These are phyloP conservation scores for Arbacia lixula DNA, from an alignment of 53 echinoderm and acorn worm species.

Conservation along the genomic window DNA sequence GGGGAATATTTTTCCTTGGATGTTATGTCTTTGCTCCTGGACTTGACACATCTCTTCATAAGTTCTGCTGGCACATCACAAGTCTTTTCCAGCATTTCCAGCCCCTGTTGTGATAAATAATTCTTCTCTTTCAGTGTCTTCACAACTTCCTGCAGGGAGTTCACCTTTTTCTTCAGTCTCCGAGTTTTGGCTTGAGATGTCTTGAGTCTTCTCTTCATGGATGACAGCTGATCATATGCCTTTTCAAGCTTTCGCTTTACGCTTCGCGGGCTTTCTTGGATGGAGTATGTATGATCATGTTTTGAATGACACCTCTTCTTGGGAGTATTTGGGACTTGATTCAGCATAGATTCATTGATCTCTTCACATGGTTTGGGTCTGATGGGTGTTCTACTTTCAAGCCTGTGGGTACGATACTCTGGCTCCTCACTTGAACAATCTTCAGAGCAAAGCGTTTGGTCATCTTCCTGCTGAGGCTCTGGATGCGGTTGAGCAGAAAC, in stretches of 20 bases:
- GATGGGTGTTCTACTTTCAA: too few relatives aligned
- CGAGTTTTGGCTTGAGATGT: slow-evolving; percentile 30
- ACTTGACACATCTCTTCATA: slow-evolving; percentile 35
- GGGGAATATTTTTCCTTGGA: slow-evolving; percentile 22
- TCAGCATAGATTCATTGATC: too few relatives aligned
- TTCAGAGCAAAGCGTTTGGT: too few relatives aligned
- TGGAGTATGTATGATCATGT: too few relatives aligned
- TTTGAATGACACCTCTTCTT: too few relatives aligned
- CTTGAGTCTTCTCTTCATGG: slow-evolving; percentile 22
- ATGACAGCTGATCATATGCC: neutral
- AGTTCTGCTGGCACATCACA: slow-evolving; percentile 19
- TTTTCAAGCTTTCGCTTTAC: slow-evolving; percentile 31
- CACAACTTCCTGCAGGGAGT: slow-evolving; percentile 30
- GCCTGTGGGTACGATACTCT: too few relatives aligned
- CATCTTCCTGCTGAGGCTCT: too few relatives aligned
- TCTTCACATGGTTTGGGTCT: too few relatives aligned
- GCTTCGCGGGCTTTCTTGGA: slow-evolving; percentile 27
- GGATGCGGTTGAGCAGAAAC: too few relatives aligned
- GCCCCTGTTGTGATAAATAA: slow-evolving; percentile 38
- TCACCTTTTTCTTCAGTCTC: slow-evolving; percentile 61
- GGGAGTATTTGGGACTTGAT: too few relatives aligned
- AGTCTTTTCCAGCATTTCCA: slow-evolving; percentile 20
- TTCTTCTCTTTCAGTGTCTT: slow-evolving; percentile 10
- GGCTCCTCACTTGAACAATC: too few relatives aligned
- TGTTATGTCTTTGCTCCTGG: neutral